A percentile compares a stretch with the other conserved stretches of the same genome.
Conservation (phyloP, 2,113 vertebrate species). For the Saguinus imperator region DNA sequence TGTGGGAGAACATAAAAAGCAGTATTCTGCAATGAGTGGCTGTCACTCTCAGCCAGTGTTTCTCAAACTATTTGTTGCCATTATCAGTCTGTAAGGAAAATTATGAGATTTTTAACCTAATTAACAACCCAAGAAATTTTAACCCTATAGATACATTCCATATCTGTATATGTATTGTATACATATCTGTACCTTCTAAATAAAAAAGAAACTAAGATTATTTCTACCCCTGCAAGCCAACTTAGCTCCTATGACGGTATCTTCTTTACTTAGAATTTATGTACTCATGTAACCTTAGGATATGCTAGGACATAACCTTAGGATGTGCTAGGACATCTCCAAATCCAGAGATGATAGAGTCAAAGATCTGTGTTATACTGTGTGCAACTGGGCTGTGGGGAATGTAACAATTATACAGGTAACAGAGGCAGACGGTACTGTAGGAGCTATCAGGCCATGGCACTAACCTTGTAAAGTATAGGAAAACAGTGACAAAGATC, state of each 20-base stretch:
- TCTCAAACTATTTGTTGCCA: neutral
- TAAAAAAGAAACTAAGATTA: neutral
- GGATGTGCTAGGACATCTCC: neutral
- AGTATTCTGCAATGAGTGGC: neutral
- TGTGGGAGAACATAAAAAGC: neutral
- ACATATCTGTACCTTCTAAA: neutral
- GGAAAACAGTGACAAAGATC: neutral
- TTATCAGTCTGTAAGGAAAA: neutral
- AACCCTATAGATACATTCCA: neutral
- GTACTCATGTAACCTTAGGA: neutral
- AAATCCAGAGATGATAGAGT: neutral
- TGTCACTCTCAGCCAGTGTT: neutral
- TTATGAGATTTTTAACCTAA: neutral
- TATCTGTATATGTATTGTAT: rapidly evolving
- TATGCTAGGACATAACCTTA: neutral
- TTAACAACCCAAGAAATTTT: neutral
- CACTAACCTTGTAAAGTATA: neutral
- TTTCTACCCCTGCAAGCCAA: neutral
- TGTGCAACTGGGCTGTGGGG: neutral
- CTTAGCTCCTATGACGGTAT: neutral
- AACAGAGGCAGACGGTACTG: neutral
- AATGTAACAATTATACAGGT: neutral
- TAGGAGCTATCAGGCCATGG: neutral
- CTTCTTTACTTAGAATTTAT: neutral
- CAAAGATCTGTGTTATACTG: neutral